Evolutionary conservation across 1,140 invertebrate species (phyloP), one percentile per base, ranked within the genome.

Genomic region (Drosophila micromelanica): DNA sequence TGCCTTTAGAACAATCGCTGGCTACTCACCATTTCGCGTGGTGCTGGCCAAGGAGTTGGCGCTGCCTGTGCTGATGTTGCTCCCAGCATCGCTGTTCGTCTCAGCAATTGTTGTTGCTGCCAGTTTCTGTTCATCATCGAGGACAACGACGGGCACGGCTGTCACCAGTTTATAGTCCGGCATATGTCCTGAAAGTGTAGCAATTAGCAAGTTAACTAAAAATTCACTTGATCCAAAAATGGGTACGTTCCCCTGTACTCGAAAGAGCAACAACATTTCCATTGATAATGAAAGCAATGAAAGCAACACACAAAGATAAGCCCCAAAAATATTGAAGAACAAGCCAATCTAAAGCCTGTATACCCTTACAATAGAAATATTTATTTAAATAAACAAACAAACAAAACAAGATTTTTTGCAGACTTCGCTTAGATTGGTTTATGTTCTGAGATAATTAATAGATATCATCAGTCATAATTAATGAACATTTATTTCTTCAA

Each of bases 121-220:
- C 61, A 45, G 32, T 68, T 90, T 91, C 23, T 86, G 90, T 80
- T 93, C 93, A 76, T 94, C 93, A 73, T 95, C 93, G 90, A 94
- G 93, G 71, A 94, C 93, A 60, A 94, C 93, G 55, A 94, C 94
- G 57, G 94, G 94, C 62, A 94, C 91, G 49, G 94, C 94, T 61
- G 94, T 94, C 63, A 94, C 94, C 67, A 94, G 84, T 51, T 93
- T 93, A 89, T 93, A 94, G 75, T 94, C 93, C 46, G 91, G 91
- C 64, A 92, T 73, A 43, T 92, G 91, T 51, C 90, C 91, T 46
- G 5, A 40, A 37, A 2, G 5, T 20, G 5, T 0, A 68, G 3
- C 12, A 48, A 46, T 2, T 9, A 13, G 37, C 15, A 45, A 15
- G 32, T 52, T 51, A 5, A 27, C 35, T 42, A 30, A 0, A 11